phyloP scores from a whole-genome alignment of 2,113 vertebrate genomes.

The Stercorarius parasiticus region DNA sequence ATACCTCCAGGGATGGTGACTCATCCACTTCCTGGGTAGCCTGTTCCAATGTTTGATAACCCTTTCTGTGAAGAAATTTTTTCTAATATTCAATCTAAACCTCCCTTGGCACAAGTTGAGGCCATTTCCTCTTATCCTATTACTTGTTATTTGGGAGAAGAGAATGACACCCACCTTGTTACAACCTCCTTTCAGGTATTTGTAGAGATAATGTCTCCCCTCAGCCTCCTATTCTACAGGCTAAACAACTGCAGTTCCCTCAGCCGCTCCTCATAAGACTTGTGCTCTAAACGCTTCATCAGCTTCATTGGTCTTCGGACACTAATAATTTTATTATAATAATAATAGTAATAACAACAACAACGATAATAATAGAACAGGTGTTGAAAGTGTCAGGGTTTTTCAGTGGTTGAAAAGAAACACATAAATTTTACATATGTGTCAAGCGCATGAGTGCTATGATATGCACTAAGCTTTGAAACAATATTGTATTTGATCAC shows the following conservation, averaged over 20 bases:
- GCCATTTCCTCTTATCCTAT: background rate
- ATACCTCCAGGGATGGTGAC: background rate
- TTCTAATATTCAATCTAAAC: background rate
- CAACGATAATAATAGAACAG: background rate
- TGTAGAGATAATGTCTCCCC: background rate
- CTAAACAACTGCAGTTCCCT: background rate
- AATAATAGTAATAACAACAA: background rate
- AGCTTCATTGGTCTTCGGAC: background rate
- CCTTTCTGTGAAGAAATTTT: background rate
- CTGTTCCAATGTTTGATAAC: background rate
- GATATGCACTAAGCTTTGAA: background rate
- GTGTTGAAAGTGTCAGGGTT: accelerated
- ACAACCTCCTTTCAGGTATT: background rate
- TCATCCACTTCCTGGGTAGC: background rate
- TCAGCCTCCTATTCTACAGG: background rate
- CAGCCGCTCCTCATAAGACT: background rate
- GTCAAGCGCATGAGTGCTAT: background rate
- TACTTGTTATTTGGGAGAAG: background rate
- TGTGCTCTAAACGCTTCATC: background rate
- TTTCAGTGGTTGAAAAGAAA: background rate
- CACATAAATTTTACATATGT: accelerated
- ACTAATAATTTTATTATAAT: background rate
- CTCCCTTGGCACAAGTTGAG: background rate
- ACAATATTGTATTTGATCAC: background rate
- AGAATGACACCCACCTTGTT: background rate